These are phyloP conservation scores for Chrysogorgia sp. DNA, from an alignment of 92 coral and sea anemone genomes.

Conservation along the genomic window DNA sequence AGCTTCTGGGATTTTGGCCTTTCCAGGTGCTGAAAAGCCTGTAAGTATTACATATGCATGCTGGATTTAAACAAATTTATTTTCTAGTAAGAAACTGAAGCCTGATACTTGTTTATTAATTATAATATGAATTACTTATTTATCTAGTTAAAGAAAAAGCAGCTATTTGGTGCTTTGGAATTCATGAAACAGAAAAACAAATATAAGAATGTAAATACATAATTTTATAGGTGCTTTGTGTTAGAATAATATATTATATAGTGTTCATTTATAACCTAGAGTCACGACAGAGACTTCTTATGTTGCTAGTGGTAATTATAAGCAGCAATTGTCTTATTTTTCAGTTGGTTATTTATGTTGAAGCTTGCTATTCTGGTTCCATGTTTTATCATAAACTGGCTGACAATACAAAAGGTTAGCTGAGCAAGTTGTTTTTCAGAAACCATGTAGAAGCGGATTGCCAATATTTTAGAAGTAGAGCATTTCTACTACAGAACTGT, in stretches of 20 bases:
- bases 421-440: no score
- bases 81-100: neutral
- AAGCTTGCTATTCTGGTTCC: conserved; percentile 98
- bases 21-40: conserved; percentile 59
- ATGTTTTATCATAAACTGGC: conserved; percentile 81
- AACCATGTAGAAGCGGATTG: no score
- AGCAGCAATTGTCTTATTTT: neutral
- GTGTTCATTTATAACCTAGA: no score
- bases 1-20: conserved; percentile 91
- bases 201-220: conserved; percentile 68
- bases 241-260: no score
- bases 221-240: no score
- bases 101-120: neutral
- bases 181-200: conserved; percentile 78
- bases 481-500: no score
- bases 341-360: conserved; percentile 94
- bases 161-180: conserved; percentile 69
- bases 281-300: neutral
- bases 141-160: conserved; percentile 69
- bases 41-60: conserved; percentile 31
- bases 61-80: neutral
- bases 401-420: conserved; percentile 73
- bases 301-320: neutral
- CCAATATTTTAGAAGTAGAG: no score
- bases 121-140: neutral